Base-by-base conservation (phyloP, 64 coral and sea anemone genomes). In the Actinia tenebrosa region DNA sequence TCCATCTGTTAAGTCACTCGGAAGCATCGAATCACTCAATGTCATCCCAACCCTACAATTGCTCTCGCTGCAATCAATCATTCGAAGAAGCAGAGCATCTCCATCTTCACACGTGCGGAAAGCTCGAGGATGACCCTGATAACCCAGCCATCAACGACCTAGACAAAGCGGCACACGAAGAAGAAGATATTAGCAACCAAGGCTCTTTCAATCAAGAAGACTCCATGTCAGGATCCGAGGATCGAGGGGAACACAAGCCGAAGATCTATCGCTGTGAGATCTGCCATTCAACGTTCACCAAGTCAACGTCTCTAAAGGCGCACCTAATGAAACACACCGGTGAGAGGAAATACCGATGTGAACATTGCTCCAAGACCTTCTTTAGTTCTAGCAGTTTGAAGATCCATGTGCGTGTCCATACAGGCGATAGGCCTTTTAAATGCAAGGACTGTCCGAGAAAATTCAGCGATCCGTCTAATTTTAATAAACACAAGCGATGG, bases 401-500 rank as follows among this genome's bases (percentile, higher is more conserved):
- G 87, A 99, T 99, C 53, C 97, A 99, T 42, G 90, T 92, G 5
- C 93, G 97, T 0, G 93, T 99, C 61, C 97, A 99, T 86, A 95
- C 97, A 16, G 97, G 97, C 0, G 97, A 99, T 56, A 71, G 93
- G 45, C 97, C 97, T 7, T 95, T 99, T 43, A 99, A 99, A 84
- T 99, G 97, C 86, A 99, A 99, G 61, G 93, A 95, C 13, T 99
- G 97, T 86, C 93, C 93, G 3, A 93, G 93, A 47, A 95, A 95
- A 20, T 99, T 99, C 60, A 99, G 97, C 30, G 97, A 99, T 45
- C 97, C 97, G 3, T 99, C 97, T 27, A 99, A 99, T 79, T 99
- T 99, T 71, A 99, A 99, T 87, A 99, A 99, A 42, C 97, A 99
- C 75, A 99, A 99, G 56, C 87, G 93, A 37, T 99, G 93, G 93